Conservation (phyloP, 2,888 invertebrate genomes). For the Diachrysia chrysitis region DNA sequence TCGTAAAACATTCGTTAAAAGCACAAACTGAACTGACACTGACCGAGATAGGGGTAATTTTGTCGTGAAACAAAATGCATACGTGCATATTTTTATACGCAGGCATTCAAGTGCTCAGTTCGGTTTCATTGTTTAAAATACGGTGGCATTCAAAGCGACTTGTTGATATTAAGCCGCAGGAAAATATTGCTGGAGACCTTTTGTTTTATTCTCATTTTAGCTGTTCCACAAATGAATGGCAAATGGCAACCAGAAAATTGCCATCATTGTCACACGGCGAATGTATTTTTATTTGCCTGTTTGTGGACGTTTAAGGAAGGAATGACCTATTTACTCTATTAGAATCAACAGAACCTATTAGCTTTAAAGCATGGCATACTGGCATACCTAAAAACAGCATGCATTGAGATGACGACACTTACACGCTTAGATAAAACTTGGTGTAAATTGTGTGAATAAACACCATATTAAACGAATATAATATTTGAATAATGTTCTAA, state of each 20-base stretch:
- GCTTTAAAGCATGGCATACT: not conserved
- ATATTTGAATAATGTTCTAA: too few species aligned
- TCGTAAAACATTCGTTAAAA: too few species aligned
- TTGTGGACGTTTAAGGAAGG: not conserved
- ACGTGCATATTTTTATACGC: conserved; percentile 18
- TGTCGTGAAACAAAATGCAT: not conserved
- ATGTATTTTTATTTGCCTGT: conserved; percentile 16
- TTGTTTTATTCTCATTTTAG: conserved; percentile 56
- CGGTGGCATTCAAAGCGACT: conserved; percentile 44
- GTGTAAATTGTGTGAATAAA: too few species aligned
- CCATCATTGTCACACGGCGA: conserved; percentile 32
- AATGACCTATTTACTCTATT: not conserved
- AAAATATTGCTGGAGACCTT: conserved; percentile 49
- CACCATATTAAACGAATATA: too few species aligned
- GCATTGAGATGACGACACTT: too few species aligned
- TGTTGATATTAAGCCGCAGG: conserved; percentile 55
- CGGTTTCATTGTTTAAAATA: conserved; percentile 41
- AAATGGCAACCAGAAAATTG: conserved; percentile 34
- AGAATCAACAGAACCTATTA: not conserved
- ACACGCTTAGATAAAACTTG: too few species aligned
- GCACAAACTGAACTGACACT: too few species aligned
- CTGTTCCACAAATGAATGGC: conserved; percentile 43
- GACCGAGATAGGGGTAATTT: too few species aligned
- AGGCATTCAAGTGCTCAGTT: conserved; percentile 6
- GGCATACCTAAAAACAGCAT: too few species aligned